These are phyloP conservation scores for Coregonus sp. DNA, from an alignment of 2,797 vertebrate species.

Conservation along the genomic window DNA sequence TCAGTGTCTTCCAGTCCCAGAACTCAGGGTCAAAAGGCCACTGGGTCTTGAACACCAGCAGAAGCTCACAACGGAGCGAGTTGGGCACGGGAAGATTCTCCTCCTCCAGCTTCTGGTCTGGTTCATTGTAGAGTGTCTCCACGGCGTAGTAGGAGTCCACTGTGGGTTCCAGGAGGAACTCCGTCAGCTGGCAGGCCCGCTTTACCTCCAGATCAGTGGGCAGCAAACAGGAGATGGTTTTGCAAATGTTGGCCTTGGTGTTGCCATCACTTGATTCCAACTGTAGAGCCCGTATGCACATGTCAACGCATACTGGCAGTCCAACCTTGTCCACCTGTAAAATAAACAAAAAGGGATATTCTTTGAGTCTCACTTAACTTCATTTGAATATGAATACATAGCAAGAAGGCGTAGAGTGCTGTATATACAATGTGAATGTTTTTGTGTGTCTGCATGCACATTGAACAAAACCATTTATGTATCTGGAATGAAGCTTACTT, in stretches of 20 bases:
- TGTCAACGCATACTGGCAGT: constrained; percentile 89
- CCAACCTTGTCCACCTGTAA: constrained; percentile 79
- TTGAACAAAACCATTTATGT: too few species aligned
- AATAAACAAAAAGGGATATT: constrained; percentile 12
- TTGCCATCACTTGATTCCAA: constrained; percentile 87
- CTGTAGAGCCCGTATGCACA: constrained; percentile 90
- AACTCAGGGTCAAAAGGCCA: constrained; percentile 99
- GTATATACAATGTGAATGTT: neutral
- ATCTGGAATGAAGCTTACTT: constrained; percentile 78
- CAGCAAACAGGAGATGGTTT: constrained; percentile 94
- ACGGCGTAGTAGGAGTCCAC: constrained; percentile 97
- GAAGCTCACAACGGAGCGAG: constrained; percentile 93
- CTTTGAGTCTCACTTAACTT: neutral
- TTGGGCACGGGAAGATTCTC: constrained; percentile 92
- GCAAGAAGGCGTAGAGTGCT: neutral
- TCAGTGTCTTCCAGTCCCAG: constrained; percentile 98
- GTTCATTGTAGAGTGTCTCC: constrained; percentile 95
- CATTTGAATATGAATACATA: neutral
- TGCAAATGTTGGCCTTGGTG: constrained; percentile 93
- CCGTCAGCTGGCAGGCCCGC: constrained; percentile 94
- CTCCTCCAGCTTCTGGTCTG: constrained; percentile 95
- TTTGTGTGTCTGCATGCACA: constrained; percentile 73
- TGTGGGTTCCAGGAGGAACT: constrained; percentile 95
- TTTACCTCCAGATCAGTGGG: constrained; percentile 94
- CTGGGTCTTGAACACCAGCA: constrained; percentile 94